Evolutionary conservation across 1,140 invertebrate genomes (phyloP), one percentile per base, ranked within the genome.

Genomic region (Drosophila kanapiae): DNA sequence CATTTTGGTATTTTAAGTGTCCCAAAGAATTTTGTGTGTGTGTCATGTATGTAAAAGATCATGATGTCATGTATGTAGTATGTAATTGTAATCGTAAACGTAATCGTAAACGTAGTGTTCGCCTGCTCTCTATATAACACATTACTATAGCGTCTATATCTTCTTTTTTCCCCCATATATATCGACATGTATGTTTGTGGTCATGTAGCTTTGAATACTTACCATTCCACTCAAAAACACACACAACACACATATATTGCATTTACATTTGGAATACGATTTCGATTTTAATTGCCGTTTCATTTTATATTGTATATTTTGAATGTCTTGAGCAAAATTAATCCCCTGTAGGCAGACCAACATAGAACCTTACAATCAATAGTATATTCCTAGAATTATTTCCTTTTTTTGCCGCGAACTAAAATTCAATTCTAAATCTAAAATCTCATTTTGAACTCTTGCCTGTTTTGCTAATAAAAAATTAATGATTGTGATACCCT

Each of bases 21-120:
- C 65, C 42, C 13, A 23, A 23, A 48, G 35, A 54, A 54, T 9
- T 58, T 33, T 59, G 40, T 59, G 40, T 72, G 69, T 72, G 69
- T 72, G 69, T 53, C 69, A 72, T 72, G 69, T 72, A 72, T 71
- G 69, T 72, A 72, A 72, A 72, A 72, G 43, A 72, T 72, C 69
- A 72, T 72, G 69, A 72, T 72, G 69, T 72, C 69, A 72, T 72
- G 53, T 72, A 72, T 72, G 67, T 70, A 69, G 48, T 70, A 69
- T 70, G 69, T 71, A 71, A 59, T 38, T 48, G 62, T 67, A 67
- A 42, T 23, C 31, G 27, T 49, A 10, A 48, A 9, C 45, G 48
- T 53, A 8, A 14, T 37, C 16, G 31, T 53, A 18, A 35, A 18
- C 16, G 33, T 54, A 54, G 51, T 54, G 48, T 54, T 54, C 62